Evolutionary conservation across 2,888 invertebrate genomes (phyloP), one percentile per base, ranked within the genome.

Genomic region (Cosmorhoe ocellata): DNA sequence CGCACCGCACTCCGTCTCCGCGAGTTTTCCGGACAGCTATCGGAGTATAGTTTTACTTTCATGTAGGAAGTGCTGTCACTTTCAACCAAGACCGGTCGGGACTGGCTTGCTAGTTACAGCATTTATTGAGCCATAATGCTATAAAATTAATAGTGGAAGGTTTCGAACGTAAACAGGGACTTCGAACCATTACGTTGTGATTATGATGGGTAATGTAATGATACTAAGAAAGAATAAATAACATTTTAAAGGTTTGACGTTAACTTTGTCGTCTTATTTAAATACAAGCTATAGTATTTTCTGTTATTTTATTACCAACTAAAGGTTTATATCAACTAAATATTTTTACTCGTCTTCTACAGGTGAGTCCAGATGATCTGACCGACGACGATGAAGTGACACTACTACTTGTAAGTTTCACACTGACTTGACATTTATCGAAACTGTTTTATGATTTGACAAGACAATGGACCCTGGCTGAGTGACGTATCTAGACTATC

Each of bases 51-150:
- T 86, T 87, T 88, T 89, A 90, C 89, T 90, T 89, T 89, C 90
- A 81, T 87, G 81, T 83, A 87, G 88, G 88, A 88, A 89, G 83
- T 84, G 82, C 78, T 88, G 76, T 90, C 90, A 81, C 90, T 90
- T 89, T 90, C 90, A 78, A 83, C 73, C 74, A 74, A 72, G 85
- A 88, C 88, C 90, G 90, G 89, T 89, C 81, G 65, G 61, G 66
- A 70, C 74, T 70, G 66, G 69, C 68, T 69, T 58, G 68, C 63
- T 71, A 65, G 67, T 66, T 71, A 71, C 72, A 64, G 9, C 52
- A 52, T 52, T 53, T 50, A 59, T 57, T 53, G 43, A 49, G 49
- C 51, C 44, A 47, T 54, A 52, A 48, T 56, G 51, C 37, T 47
- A 36, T 48, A 34, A 43, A 55, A 51, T 48, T 36, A 44, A 49